A percentile compares a stretch with the other conserved stretches of the same genome.
phyloP scores from a whole-genome alignment of 2,888 invertebrate species.

The Pterostichus madidus region DNA sequence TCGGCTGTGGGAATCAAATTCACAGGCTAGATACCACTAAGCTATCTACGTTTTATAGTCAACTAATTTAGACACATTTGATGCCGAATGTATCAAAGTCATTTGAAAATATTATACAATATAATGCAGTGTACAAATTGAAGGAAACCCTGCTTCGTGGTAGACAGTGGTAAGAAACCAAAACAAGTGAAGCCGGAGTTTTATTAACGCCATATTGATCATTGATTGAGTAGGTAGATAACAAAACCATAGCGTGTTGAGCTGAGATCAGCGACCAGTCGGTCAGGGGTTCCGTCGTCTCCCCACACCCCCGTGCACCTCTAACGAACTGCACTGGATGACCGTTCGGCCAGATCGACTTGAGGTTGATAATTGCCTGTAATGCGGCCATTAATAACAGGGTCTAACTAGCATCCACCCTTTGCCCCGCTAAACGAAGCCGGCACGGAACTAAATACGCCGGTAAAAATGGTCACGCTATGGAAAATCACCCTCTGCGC shows the following conservation, averaged over 20 bases:
- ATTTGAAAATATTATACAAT: no score
- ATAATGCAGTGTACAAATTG: no score
- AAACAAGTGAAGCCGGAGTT: constrained; percentile 14
- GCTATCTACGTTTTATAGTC: no score
- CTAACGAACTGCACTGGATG: constrained; percentile 46
- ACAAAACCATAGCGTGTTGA: constrained; percentile 59
- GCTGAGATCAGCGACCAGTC: constrained; percentile 48
- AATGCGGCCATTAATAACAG: constrained; percentile 64
- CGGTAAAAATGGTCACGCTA: constrained; percentile 59
- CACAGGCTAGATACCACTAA: no score
- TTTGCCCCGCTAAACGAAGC: constrained; percentile 44
- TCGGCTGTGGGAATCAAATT: no score
- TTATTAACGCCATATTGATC: constrained; percentile 59
- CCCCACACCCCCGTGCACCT: background rate
- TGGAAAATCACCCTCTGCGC: constrained; percentile 21
- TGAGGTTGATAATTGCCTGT: constrained; percentile 65
- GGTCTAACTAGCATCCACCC: constrained; percentile 52
- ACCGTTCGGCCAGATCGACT: constrained; percentile 60
- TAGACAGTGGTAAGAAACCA: constrained; percentile 18
- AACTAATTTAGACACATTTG: no score
- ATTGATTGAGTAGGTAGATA: constrained; percentile 61
- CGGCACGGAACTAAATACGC: constrained; percentile 57
- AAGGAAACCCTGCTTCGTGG: no score
- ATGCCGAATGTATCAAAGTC: no score
- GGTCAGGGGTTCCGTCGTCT: constrained; percentile 38